Evolutionary conservation across 2,113 vertebrate species (phyloP), one percentile per base, ranked within the genome.

Genomic region (Gasterosteus aculeatus): DNA sequence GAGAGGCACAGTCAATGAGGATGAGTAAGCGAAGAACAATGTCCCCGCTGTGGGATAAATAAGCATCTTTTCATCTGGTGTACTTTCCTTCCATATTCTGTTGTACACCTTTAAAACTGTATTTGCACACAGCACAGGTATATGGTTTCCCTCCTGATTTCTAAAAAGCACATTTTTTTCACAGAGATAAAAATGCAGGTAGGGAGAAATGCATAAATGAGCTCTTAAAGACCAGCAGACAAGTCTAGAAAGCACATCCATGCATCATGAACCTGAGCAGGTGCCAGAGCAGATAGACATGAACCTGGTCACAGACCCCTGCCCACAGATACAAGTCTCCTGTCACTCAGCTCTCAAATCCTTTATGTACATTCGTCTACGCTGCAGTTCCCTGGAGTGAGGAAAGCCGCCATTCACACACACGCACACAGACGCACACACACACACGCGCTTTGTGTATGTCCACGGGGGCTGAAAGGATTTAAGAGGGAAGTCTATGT

Each of bases 391-490:
- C 61, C 22, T n/a, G 2, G 60, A 22, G 35, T 58, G 57, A 76
- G 59, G 51, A 62, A 78, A 72, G 35, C 54, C 75, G 31, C 31
- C 60, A 59, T 83, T 87, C 18, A 79, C 53, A 38, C 35, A 38
- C 35, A 38, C 35, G 7, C 35, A 38, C 35, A 7, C 35, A 38
- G 5, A 38, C 35, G 7, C 35, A 7, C 35, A 38, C 6, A 7
- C 35, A 38, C 6, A 7, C 35, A 38, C 33, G 5, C 22, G 35
- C 35, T 64, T 15, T 77, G 44, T 49, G 26, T 41, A 53, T 65
- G 41, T 77, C 58, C 58, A 71, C 58, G 33, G 53, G 26, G 66
- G 56, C 66, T 88, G 75, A 87, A 85, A 75, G 66, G 71, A 69
- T 46, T 69, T 44, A 39, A 56, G 58, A 47, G 68, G 61, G 67